These are phyloP conservation scores for Plemyria rubiginata DNA, from an alignment of 2,888 invertebrate species.

Conservation along the genomic window DNA sequence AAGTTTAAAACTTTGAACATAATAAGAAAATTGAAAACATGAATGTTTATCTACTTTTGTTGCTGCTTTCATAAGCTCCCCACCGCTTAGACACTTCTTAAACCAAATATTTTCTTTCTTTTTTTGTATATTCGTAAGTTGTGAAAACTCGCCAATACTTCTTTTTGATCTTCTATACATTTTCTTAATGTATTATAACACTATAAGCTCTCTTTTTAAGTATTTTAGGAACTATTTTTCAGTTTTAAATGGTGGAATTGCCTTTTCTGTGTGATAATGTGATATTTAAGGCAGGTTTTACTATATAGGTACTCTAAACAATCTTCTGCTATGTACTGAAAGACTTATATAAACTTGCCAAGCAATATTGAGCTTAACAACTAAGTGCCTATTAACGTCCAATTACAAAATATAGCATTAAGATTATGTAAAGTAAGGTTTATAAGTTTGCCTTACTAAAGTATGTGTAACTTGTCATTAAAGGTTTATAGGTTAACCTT, in stretches of 20 bases:
- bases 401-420: conserved; percentile 42
- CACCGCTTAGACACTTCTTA: conserved; percentile 19
- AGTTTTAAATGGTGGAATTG: conserved; percentile 10
- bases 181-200: not conserved
- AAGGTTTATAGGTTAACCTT: conserved; percentile 9
- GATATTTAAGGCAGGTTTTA: conserved; percentile 24
- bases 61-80: conserved; percentile 4
- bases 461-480: conserved; percentile 7
- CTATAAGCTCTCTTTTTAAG: conserved; percentile 16
- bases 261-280: conserved; percentile 30
- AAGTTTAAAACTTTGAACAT: no score
- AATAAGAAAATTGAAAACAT: no score
- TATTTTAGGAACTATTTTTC: conserved; percentile 7
- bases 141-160: not conserved
- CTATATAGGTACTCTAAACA: conserved; percentile 1
- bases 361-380: conserved; percentile 56
- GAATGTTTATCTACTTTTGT: no score
- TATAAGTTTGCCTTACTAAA: conserved; percentile 6
- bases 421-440: conserved; percentile 20
- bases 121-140: not conserved
- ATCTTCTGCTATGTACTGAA: conserved; percentile 25
- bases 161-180: not conserved
- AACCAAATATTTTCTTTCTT: conserved; percentile 12
- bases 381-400: conserved; percentile 52
- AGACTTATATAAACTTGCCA: conserved; percentile 62